Percentiles rank a stretch among this genome's conserved stretches.
These are phyloP conservation scores for Sinotaia quadrata DNA, from an alignment of 2,888 invertebrate species.

Conservation along the genomic window DNA sequence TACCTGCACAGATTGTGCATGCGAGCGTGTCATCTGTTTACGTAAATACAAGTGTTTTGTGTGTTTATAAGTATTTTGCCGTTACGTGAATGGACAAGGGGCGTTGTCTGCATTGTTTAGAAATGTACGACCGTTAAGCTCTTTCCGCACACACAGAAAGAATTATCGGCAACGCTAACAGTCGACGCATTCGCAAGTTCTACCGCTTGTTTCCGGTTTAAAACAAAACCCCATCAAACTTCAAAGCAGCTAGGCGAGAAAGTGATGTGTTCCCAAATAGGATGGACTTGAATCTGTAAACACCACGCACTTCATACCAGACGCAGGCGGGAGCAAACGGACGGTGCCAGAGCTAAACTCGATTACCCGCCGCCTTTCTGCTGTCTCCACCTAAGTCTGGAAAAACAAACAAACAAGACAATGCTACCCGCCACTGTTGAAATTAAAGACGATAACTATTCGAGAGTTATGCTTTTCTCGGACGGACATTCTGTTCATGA, in stretches of 20 bases:
- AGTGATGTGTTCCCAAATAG: slow-evolving; percentile 11
- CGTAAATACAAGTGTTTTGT: no score
- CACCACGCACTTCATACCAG: slow-evolving; percentile 23
- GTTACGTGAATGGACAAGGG: no score
- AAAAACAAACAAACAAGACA: not conserved
- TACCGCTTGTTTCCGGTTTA: not conserved
- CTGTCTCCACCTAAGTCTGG: not conserved
- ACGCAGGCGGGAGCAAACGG: slow-evolving; percentile 1
- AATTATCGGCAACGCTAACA: no score
- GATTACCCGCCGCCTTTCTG: slow-evolving; percentile 17
- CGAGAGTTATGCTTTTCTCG: no score
- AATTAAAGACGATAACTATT: no score
- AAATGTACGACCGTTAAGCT: no score
- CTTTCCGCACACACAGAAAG: no score
- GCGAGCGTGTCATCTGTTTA: no score
- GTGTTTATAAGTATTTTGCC: no score
- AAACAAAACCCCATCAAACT: slow-evolving; percentile 21
- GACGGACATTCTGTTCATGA: no score
- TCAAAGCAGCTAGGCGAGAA: slow-evolving; percentile 8
- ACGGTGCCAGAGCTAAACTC: slow-evolving; percentile 18
- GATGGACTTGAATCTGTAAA: slow-evolving; percentile 18
- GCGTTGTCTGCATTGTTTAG: no score
- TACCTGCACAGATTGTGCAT: no score
- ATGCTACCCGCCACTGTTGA: not conserved
- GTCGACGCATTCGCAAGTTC: slow-evolving; percentile 3